phyloP scores from a whole-genome alignment of 2,113 vertebrate genomes.

The Anguilla rostrata region DNA sequence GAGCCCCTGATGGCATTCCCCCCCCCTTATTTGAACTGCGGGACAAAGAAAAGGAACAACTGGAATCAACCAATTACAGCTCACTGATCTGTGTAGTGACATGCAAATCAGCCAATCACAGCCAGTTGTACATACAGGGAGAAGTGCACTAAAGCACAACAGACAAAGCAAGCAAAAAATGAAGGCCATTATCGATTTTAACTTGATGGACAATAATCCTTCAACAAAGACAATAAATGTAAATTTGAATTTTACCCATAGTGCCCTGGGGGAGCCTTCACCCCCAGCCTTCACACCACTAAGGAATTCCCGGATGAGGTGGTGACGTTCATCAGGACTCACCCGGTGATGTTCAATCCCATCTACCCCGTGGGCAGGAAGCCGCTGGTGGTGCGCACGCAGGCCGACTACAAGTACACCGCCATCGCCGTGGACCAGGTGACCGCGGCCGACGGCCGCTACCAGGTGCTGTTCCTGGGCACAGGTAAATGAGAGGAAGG shows the following conservation, averaged over 20 bases:
- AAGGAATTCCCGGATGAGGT: conserved; percentile 98
- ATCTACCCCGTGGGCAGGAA: conserved; percentile 87
- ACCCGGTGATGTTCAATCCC: conserved; percentile 95
- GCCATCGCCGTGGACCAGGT: conserved; percentile 92
- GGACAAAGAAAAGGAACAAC: neutral
- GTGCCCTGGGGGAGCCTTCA: conserved; percentile 97
- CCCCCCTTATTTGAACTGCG: neutral
- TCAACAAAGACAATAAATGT: neutral
- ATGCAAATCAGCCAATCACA: no score
- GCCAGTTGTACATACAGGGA: neutral
- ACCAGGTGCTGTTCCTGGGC: conserved; percentile 93
- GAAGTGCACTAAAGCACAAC: neutral
- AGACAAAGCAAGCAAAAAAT: neutral
- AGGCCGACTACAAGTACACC: conserved; percentile 90
- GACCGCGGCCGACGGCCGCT: conserved; percentile 87
- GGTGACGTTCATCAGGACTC: conserved; percentile 93
- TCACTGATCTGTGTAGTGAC: no score
- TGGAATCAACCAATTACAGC: neutral
- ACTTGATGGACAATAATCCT: neutral
- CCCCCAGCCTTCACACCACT: conserved; percentile 86
- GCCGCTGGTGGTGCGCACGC: conserved; percentile 88
- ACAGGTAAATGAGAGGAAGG: conserved; percentile 73
- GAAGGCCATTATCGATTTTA: neutral
- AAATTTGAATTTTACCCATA: conserved; percentile 44
- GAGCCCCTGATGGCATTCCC: neutral